Base-by-base conservation (phyloP, 2,797 vertebrate species). In the Neosilurus hyrtlii region DNA sequence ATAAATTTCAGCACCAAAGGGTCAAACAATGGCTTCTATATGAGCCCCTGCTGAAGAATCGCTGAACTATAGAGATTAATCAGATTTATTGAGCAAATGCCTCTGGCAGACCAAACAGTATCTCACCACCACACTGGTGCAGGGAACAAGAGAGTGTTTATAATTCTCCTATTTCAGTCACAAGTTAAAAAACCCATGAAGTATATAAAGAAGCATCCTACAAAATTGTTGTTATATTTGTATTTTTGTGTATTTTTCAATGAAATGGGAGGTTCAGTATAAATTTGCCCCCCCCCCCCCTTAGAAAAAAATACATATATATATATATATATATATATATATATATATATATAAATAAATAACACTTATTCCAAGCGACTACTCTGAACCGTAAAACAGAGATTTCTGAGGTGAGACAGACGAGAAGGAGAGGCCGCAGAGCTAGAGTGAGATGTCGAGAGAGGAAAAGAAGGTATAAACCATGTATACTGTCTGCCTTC, bases 1-100 rank as follows among this genome's bases (percentile, higher is more conserved):
- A 86, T 84, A 77, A 84, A 87, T 88, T 79, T 43, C 35, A 15
- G 62, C 49, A 67, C 70, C 79, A 74, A 82, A 52, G 83, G 81
- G 86, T 86, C 86, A 88, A 86, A 77, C 85, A 86, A 86, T 88
- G 79, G 67, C 77, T 78, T 80, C 61, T 83, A 82, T 80, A 86
- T 71, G 81, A 87, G 82, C 56, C 57, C 49, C 72, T 71, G 82
- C 75, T 78, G 82, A 75, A 78, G 68, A 79, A 86, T 63, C 59
- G 24, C 79, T 81, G 77, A 78, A 80, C 80, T 79, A 79, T 81
- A 83, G 79, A 67, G 82, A 86, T 88, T 86, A 83, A 88, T 85
- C 85, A 75, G 77, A 84, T 81, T 74, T 86, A 82, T 86, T 83
- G 75, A n/a, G 65, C 51, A 78, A 73, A 63, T 81, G 80, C 62